Conservation (phyloP, 2,113 vertebrate species). For the Capra hircus region DNA sequence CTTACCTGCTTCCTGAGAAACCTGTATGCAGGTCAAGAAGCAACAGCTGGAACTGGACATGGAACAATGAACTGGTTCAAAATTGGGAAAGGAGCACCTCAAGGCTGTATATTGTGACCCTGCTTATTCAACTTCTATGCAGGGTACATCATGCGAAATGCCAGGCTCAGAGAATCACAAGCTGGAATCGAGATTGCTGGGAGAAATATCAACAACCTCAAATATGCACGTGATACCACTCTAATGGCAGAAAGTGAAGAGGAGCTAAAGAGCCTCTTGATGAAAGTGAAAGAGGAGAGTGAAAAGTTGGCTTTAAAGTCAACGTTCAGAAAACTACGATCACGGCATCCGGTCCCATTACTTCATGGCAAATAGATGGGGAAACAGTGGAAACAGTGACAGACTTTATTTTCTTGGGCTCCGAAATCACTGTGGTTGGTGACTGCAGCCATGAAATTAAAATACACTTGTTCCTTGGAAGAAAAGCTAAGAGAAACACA, state of each 20-base stretch:
- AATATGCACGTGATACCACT: neutral
- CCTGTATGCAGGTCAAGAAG: neutral
- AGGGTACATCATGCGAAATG: neutral
- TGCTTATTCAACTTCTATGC: neutral
- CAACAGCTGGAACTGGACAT: neutral
- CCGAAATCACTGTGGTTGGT: neutral
- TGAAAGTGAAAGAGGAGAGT: neutral
- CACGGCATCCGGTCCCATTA: neutral
- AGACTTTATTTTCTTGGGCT: neutral
- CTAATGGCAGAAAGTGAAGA: neutral
- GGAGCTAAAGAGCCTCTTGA: neutral
- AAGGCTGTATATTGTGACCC: neutral
- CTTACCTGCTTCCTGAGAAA: neutral
- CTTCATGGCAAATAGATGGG: neutral
- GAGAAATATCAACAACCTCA: neutral
- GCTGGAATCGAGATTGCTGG: neutral
- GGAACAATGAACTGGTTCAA: neutral
- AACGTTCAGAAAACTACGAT: neutral
- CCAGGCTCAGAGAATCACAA: neutral
- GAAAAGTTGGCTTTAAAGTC: neutral
- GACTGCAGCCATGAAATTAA: neutral
- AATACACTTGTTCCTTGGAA: neutral
- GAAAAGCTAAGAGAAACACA: neutral
- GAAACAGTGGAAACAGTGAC: neutral
- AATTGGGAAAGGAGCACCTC: neutral